phyloP scores from a whole-genome alignment of 2,797 vertebrate genomes.

The Dicrostonyx torquatus region DNA sequence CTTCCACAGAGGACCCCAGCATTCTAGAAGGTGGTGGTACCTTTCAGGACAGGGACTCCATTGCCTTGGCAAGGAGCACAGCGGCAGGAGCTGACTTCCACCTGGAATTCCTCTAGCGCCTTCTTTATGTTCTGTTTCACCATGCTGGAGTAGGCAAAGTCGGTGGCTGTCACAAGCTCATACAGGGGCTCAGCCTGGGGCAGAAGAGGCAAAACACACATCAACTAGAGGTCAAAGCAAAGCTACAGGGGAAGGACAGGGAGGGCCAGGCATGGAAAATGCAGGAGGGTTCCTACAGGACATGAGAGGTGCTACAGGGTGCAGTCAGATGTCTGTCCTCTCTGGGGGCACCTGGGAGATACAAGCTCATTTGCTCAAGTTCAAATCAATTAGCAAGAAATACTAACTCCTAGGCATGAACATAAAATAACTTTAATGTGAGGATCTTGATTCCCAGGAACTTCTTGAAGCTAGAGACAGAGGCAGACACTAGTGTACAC shows the following conservation, averaged over 20 bases:
- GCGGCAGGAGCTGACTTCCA: conserved; percentile 90
- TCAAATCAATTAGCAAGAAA: background rate
- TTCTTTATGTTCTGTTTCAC: conserved; percentile 91
- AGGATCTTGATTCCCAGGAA: background rate
- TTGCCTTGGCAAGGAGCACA: conserved; percentile 93
- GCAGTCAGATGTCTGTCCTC: background rate
- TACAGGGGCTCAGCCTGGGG: conserved; percentile 90
- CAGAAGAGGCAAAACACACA: background rate
- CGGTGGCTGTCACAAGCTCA: conserved; percentile 90
- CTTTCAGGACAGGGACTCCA: conserved; percentile 91
- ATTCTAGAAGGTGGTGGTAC: conserved; percentile 81
- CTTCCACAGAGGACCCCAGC: background rate
- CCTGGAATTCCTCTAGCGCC: conserved; percentile 91
- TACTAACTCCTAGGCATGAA: background rate
- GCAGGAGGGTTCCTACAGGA: background rate
- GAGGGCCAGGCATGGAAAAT: background rate
- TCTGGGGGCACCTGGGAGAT: background rate
- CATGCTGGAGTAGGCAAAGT: conserved; percentile 84
- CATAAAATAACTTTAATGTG: background rate
- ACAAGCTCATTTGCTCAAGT: background rate
- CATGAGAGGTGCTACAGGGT: rapidly evolving
- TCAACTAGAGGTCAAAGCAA: background rate
- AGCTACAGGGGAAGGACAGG: background rate
- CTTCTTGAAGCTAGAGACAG: background rate
- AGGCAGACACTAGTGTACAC: background rate